These are phyloP conservation scores for Antechinus flavipes DNA, from an alignment of 2,113 vertebrate species.

Conservation along the genomic window DNA sequence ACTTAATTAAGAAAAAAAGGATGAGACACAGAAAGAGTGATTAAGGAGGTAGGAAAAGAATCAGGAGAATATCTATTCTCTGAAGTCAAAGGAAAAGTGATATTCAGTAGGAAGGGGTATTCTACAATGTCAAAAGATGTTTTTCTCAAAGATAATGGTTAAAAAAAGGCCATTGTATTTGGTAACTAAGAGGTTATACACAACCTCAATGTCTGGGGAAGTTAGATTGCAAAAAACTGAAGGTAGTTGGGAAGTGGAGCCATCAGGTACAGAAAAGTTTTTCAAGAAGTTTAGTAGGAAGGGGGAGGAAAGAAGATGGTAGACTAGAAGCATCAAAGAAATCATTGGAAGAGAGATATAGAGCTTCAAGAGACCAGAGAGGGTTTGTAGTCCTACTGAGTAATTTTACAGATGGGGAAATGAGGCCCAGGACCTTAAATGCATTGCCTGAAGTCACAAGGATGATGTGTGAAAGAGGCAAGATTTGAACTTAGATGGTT, in stretches of 20 bases:
- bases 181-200: not conserved
- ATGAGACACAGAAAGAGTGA: not conserved
- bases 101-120: not conserved
- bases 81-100: not conserved
- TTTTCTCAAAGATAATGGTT: not conserved
- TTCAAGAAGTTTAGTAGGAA: not conserved
- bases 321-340: not conserved
- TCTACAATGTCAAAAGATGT: not conserved
- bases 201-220: not conserved
- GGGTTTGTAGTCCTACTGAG: not conserved
- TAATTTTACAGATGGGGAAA: not conserved
- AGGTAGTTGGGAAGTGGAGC: not conserved
- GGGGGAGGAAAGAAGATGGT: not conserved
- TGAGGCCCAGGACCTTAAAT: not conserved
- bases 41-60: not conserved
- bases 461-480: not conserved
- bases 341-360: not conserved
- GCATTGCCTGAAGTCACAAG: not conserved
- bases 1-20: not conserved
- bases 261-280: not conserved
- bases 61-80: not conserved
- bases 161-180: not conserved
- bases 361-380: not conserved
- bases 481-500: not conserved
- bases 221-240: not conserved